Base-by-base conservation (phyloP, 2,113 vertebrate genomes). In the Ictalurus punctatus region DNA sequence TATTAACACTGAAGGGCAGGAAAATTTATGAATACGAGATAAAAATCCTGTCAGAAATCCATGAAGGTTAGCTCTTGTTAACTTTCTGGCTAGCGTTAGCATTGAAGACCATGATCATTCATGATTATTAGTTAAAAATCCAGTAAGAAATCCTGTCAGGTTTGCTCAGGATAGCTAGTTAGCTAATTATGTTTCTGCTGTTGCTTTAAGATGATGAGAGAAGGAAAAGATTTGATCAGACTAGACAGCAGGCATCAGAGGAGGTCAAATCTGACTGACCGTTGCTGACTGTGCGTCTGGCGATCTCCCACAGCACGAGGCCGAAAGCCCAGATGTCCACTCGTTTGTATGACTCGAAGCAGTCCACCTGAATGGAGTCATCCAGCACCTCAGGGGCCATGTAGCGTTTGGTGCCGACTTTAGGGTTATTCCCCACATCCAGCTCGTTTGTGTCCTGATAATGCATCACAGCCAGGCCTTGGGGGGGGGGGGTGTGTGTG, bases 261-360 rank as follows among this genome's bases (percentile, higher is more conserved):
- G 7, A 37, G 80, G 54, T 37, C n/a, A 81, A 81, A 81, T 4
- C 52, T 30, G 78, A 81, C 88, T 85, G 23, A 99, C 98, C 98
- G 0, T 99, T 99, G 96, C 98, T 99, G 85, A 99, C 96, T 88
- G 98, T 99, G 88, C 98, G 96, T 84, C 98, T 95, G 92, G 98
- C 97, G 2, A 99, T 96, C 87, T 99, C 98, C 98, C 98, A 99
- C 8, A 99, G 94, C 48, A 99, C 98, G n/a, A 99, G 97, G 82
- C 98, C 98, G 14, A 99, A 97, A 34, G 98, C 98, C 97, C 97
- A 99, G 94, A 99, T 99, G 89, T 99, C 98, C 9, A 99, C 98
- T 44, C 98, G 95, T 92, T 99, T 99, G 90, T 96, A 99, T 40
- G 98, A 99, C 94, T 99, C 98, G 0, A 99, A 99, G 92, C 98